Base-by-base conservation (phyloP, 1,140 invertebrate species). In the Cylas formicarius region DNA sequence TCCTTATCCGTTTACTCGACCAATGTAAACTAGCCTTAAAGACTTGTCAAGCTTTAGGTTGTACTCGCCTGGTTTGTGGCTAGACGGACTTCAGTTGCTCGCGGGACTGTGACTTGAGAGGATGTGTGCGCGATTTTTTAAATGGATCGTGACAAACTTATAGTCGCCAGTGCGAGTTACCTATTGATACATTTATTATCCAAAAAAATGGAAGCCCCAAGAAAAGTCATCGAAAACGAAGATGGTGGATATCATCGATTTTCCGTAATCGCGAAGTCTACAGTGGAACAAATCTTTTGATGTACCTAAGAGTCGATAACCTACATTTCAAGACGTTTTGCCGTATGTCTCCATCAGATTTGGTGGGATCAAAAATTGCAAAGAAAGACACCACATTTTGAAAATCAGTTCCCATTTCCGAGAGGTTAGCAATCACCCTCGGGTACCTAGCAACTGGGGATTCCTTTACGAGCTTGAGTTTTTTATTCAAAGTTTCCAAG, bases 391-490 rank as follows among this genome's bases (percentile, higher is more conserved):
- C 37, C 24, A 39, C 18, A 21, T 24, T 27, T 21, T 39, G 29
- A 39, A 18, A 39, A n/a, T n/a, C n/a, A n/a, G n/a, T n/a, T n/a
- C n/a, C n/a, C n/a, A n/a, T n/a, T n/a, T 11, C 20, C 19, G 37
- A 39, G 29, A 39, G 37, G 29, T 29, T 39, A 17, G 37, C 37
- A 29, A 24, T 39, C 23, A 22, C 57, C n/a, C 34, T 57, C 23
- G 19, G 57, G 28, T 60, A 47, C 46, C 41, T 58, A 27, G 57
- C 57, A 23, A 57, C 38, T 32, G 57, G 57, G 32, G 52, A 60
- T 36, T 52, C 51, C 22, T 57, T 48, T 31, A 23, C 21, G 22
- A 58, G 48, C 37, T 39, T 58, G 14, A 14, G 40, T 31, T 56
- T 48, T 28, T 24, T 56, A 24, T 54, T 54, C 34, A 44, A 45